Base-by-base conservation (phyloP, 2,888 invertebrate species). In the Ypsolopha scabrella region DNA sequence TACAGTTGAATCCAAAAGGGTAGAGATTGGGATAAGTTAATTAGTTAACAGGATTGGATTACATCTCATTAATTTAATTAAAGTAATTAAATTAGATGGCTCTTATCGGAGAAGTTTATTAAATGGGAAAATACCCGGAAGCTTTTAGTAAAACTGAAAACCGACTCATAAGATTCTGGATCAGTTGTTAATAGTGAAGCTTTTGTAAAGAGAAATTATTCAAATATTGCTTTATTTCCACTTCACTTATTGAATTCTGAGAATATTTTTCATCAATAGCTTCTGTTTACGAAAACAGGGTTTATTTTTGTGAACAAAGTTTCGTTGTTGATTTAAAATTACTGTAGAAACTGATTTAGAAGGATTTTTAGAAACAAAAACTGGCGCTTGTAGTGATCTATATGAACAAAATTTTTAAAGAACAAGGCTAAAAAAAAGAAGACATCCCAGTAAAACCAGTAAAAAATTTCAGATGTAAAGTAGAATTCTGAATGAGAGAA, bases 51-150 rank as follows among this genome's bases (percentile, higher is more conserved):
- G 63, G 67, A 72, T 80, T 68, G 60, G 61, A 70, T 79, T 74
- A 71, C 70, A 63, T 58, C 71, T 77, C 71, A 78, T 82, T 79
- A 76, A 60, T 57, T 62, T 80, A 80, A 81, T 81, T 72, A 77
- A 81, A 76, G 69, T 65, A 72, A 76, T 81, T 72, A 77, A 81
- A 76, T 70, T 65, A 72, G 77, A 75, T 74, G 72, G 64, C 63
- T 68, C 68, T 67, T 68, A 70, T 70, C 66, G 68, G 58, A 59
- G 64, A 62, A 59, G 61, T 61, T 58, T 61, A 60, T 65, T 62
- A 67, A 70, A 72, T 68, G 57, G 13, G 68, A 64, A 71, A 70
- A 67, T 66, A 61, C 61, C 59, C 10, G 39, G 11, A 10, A 10
- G 10, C 39, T 39, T 39, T 11, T 11, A 39, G 10, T 39, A 11